A percentile compares a stretch with the other conserved stretches of the same genome.
These are phyloP conservation scores for Ischnus inquisitorius DNA, from an alignment of 2,888 invertebrate species.

Conservation along the genomic window DNA sequence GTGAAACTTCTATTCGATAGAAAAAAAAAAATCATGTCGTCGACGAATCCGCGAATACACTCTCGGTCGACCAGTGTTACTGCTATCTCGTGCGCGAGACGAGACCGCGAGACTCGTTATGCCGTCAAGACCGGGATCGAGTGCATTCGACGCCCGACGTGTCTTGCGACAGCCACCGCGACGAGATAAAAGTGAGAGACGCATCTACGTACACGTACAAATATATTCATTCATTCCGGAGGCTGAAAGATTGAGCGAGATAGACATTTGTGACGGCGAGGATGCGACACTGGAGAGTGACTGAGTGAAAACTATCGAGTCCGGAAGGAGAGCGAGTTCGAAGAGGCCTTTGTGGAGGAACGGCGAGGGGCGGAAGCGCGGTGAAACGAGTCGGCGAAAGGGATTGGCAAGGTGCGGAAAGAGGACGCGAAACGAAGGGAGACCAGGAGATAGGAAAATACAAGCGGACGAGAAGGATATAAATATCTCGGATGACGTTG, in stretches of 20 bases:
- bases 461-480: neutral
- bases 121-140: too few species aligned
- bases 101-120: too few species aligned
- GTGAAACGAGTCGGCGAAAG: neutral
- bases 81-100: too few species aligned
- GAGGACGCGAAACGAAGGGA: neutral
- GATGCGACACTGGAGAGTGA: neutral
- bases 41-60: too few species aligned
- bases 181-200: too few species aligned
- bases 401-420: neutral
- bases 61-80: too few species aligned
- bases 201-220: neutral
- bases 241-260: neutral
- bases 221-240: neutral
- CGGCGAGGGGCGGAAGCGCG: neutral
- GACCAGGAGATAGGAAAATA: neutral
- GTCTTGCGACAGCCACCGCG: too few species aligned
- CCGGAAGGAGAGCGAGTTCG: neutral
- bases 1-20: too few species aligned
- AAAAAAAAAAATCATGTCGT: too few species aligned
- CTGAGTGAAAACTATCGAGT: slow-evolving; percentile 6
- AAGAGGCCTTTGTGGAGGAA: neutral
- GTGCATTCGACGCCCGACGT: too few species aligned
- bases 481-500: slow-evolving; percentile 19
- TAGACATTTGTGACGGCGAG: neutral